These are phyloP conservation scores for Antheraea pernyi DNA, from an alignment of 1,140 invertebrate genomes.

Conservation along the genomic window DNA sequence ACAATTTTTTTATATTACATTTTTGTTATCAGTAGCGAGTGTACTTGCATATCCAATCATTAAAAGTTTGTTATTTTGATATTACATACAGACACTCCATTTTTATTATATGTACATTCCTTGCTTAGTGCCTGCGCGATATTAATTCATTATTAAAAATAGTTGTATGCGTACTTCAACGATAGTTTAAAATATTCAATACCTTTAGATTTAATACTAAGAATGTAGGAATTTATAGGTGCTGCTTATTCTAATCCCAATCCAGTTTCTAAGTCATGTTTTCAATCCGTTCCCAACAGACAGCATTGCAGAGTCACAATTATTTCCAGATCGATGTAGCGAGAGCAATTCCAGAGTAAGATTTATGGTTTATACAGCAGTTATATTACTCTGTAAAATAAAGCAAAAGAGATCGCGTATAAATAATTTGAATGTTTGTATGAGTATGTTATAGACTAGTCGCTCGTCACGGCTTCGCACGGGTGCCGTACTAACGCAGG, in stretches of 20 bases:
- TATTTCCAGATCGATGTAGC: slow-evolving; percentile 13
- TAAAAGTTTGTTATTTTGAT: too few relatives aligned
- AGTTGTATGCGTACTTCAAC: neutral
- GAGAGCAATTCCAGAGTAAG: neutral
- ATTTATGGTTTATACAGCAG: neutral
- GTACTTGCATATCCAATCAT: too few relatives aligned
- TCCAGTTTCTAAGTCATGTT: neutral
- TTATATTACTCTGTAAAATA: neutral
- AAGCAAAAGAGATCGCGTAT: neutral
- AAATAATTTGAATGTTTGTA: too few relatives aligned
- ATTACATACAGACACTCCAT: too few relatives aligned
- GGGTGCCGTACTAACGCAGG: too few relatives aligned
- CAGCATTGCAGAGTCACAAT: slow-evolving; percentile 4
- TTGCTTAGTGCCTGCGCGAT: too few relatives aligned
- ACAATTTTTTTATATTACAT: too few relatives aligned
- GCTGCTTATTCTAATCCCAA: neutral
- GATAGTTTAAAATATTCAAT: neutral
- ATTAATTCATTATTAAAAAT: neutral
- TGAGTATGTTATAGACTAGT: too few relatives aligned
- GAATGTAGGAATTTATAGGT: neutral
- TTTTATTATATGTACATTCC: too few relatives aligned
- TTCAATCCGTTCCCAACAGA: neutral
- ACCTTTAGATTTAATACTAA: neutral
- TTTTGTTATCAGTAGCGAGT: too few relatives aligned
- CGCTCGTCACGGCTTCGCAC: too few relatives aligned